These are phyloP conservation scores for Cromileptes altivelis DNA, from an alignment of 2,113 vertebrate species.

Conservation along the genomic window DNA sequence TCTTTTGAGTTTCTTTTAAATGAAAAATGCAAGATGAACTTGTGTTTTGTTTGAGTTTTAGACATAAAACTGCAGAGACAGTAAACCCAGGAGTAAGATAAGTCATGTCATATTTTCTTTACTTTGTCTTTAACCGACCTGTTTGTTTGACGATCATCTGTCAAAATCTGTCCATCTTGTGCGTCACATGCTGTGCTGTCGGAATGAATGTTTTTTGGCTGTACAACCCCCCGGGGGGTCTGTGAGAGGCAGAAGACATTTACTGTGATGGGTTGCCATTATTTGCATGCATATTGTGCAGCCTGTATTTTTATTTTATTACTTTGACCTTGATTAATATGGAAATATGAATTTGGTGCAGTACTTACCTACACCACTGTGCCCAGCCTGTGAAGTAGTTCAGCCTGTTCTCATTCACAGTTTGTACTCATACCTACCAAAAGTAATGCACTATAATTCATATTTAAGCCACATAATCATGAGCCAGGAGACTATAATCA, in stretches of 20 bases:
- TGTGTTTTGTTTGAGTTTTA: not conserved
- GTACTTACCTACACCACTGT: not conserved
- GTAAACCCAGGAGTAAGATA: not conserved
- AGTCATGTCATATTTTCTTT: constrained; percentile 8
- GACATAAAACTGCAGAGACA: not conserved
- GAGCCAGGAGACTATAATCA: too few species aligned
- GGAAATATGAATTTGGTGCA: constrained; percentile 23
- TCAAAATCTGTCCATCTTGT: constrained; percentile 35
- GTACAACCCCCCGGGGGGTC: not conserved
- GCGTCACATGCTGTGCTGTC: constrained; percentile 16
- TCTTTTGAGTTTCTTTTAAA: not conserved
- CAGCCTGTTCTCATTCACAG: too few species aligned
- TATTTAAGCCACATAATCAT: too few species aligned
- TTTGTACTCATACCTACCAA: too few species aligned
- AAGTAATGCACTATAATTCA: too few species aligned
- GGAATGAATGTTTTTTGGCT: not conserved
- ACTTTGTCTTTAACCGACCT: constrained; percentile 11
- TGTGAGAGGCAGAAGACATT: constrained; percentile 6
- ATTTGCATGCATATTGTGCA: constrained; percentile 35
- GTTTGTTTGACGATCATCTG: constrained; percentile 26
- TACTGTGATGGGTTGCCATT: constrained; percentile 27
- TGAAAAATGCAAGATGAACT: not conserved
- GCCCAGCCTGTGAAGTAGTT: not conserved
- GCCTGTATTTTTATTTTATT: constrained; percentile 40
- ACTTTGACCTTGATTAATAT: constrained; percentile 40